These are phyloP conservation scores for Polyergus mexicanus DNA, from an alignment of 1,140 invertebrate genomes.

Conservation along the genomic window DNA sequence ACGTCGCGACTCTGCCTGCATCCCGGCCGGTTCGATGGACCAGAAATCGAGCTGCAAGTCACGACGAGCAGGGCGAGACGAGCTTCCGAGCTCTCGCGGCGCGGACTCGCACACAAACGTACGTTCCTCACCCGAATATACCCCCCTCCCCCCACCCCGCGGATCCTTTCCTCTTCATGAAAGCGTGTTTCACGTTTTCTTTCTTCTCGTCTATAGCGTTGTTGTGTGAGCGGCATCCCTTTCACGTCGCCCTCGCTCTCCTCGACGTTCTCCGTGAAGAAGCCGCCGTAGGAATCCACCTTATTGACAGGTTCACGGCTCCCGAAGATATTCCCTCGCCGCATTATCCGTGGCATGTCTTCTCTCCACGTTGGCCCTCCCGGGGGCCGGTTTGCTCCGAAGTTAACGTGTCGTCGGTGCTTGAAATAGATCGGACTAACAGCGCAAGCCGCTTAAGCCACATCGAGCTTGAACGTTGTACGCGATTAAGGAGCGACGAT, in stretches of 20 bases:
- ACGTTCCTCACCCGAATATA: neutral
- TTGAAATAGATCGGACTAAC: constrained; percentile 44
- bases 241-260: constrained; percentile 68
- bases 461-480: neutral
- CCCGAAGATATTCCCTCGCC: constrained; percentile 75
- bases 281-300: constrained; percentile 74
- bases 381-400: neutral
- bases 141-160: neutral
- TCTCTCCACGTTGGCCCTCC: constrained; percentile 12
- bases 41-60: constrained; percentile 82
- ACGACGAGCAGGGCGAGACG: constrained; percentile 73
- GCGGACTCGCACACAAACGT: neutral
- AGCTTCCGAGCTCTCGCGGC: constrained; percentile 76
- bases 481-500: constrained; percentile 4
- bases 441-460: constrained; percentile 19
- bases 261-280: constrained; percentile 62
- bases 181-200: constrained; percentile 54
- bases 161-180: constrained; percentile 14
- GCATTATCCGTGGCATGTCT: constrained; percentile 67
- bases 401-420: constrained; percentile 55
- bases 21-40: constrained; percentile 63
- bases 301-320: constrained; percentile 82
- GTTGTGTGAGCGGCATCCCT: constrained; percentile 71
- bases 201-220: constrained; percentile 44
- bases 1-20: constrained; percentile 36